Conservation (phyloP, 1,140 invertebrate genomes). For the Anastrepha obliqua region DNA sequence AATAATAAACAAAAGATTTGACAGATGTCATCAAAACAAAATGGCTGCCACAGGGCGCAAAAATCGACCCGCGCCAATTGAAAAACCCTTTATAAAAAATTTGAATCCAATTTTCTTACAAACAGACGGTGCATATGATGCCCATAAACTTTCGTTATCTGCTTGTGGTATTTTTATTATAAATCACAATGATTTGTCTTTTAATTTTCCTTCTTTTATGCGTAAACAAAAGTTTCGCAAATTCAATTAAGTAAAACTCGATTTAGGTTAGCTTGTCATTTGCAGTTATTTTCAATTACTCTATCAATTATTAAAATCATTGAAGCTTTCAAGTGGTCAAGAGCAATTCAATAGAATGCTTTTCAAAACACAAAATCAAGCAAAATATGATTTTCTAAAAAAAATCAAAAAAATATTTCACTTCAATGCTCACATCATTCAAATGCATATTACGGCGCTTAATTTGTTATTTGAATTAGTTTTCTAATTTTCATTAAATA, state of each 20-base stretch:
- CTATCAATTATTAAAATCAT: background rate
- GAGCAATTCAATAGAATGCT: constrained; percentile 21
- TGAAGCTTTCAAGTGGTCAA: background rate
- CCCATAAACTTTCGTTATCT: too few relatives aligned
- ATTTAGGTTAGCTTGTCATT: constrained; percentile 1
- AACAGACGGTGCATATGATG: too few relatives aligned
- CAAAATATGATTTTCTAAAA: background rate
- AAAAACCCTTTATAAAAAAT: too few relatives aligned
- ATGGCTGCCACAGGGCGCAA: too few relatives aligned
- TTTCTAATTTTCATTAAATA: background rate
- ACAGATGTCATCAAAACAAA: too few relatives aligned
- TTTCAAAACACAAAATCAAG: background rate
- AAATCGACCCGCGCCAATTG: too few relatives aligned
- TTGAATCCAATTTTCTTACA: too few relatives aligned
- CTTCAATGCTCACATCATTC: background rate
- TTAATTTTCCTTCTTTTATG: background rate
- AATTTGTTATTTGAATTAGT: background rate
- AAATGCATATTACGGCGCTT: background rate
- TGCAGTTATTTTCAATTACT: constrained; percentile 14
- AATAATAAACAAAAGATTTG: too few relatives aligned
- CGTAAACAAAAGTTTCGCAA: background rate
- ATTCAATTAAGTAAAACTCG: constrained; percentile 23
- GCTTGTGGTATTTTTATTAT: background rate
- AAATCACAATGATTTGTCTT: background rate
- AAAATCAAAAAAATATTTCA: background rate